Percentiles rank a stretch among this genome's conserved stretches.
Evolutionary conservation across 2,113 vertebrate genomes (phyloP).

Genomic region (Muntiacus reevesi): DNA sequence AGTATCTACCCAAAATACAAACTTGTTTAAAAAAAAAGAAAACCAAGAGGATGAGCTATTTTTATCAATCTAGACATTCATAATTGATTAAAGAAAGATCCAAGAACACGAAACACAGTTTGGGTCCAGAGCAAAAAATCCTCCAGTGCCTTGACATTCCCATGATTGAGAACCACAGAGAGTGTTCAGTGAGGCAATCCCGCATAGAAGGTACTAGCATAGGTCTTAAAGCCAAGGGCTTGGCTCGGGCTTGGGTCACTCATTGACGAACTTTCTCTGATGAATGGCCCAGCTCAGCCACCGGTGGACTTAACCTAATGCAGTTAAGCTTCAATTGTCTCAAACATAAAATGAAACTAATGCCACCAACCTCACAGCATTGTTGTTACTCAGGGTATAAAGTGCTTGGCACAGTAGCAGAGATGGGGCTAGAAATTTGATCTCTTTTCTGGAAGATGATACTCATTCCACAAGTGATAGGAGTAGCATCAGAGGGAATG

Average conservation of each 20-base stretch:
- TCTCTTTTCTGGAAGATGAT: not conserved
- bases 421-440: not conserved
- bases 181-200: fast-evolving
- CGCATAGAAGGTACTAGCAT: fast-evolving
- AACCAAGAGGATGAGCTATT: not conserved
- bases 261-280: not conserved
- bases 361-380: not conserved
- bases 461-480: not conserved
- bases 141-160: not conserved
- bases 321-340: not conserved
- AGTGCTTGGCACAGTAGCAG: not conserved
- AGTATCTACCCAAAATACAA: not conserved
- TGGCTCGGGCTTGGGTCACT: not conserved
- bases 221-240: not conserved
- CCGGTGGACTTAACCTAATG: not conserved
- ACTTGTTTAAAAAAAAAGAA: not conserved
- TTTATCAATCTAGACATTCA: not conserved
- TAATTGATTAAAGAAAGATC: not conserved
- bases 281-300: not conserved
- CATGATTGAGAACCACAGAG: not conserved
- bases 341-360: not conserved
- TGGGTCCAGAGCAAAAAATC: not conserved
- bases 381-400: not conserved
- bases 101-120: not conserved
- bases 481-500: not conserved